A percentile compares a stretch with the other conserved stretches of the same genome.
These are phyloP conservation scores for Gulo gulo DNA, from an alignment of 2,113 vertebrate species.

Conservation along the genomic window DNA sequence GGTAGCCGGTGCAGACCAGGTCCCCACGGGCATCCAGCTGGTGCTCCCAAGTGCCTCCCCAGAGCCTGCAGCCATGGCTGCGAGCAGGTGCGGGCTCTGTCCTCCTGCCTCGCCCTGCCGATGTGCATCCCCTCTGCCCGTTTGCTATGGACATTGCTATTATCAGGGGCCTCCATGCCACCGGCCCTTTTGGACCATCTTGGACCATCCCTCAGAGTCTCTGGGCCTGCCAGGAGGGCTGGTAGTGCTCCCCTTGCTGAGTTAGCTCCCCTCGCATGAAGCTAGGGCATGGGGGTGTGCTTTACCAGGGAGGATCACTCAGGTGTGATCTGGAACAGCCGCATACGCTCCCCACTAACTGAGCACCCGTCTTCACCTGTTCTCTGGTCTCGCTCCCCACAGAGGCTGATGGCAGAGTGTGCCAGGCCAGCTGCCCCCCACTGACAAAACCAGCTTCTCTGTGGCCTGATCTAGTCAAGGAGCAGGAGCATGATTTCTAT, in stretches of 20 bases:
- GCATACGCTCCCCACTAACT: no score
- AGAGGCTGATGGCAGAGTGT: fast-evolving
- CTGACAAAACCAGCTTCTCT: background rate
- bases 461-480: background rate
- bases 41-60: fast-evolving
- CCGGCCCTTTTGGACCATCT: background rate
- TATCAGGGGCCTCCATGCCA: fast-evolving
- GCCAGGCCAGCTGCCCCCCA: background rate
- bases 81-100: fast-evolving
- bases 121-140: fast-evolving
- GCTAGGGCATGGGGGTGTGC: fast-evolving
- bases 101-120: background rate
- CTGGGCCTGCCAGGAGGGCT: background rate
- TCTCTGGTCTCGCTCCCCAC: fast-evolving
- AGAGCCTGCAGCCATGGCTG: fast-evolving
- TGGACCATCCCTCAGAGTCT: background rate
- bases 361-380: background rate
- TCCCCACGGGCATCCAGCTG: fast-evolving
- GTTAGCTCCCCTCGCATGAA: fast-evolving
- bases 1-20: background rate
- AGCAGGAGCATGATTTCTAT: background rate
- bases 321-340: fast-evolving
- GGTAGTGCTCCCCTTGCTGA: fast-evolving
- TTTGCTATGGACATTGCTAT: fast-evolving
- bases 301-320: fast-evolving